phyloP scores from a whole-genome alignment of 2,888 invertebrate genomes.

The Nemurella pictetii region DNA sequence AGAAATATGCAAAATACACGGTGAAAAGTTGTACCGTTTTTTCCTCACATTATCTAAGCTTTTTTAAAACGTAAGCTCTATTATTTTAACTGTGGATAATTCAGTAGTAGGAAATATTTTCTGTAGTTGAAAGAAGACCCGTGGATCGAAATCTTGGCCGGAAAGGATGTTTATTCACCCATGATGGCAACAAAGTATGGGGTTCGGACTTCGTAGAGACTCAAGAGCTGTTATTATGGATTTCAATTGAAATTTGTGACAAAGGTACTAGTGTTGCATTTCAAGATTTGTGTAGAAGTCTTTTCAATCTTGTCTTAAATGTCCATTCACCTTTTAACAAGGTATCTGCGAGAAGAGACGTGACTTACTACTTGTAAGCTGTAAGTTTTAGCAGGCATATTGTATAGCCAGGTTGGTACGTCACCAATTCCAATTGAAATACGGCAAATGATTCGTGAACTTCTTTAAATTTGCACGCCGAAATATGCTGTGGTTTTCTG shows the following conservation, averaged over 20 bases:
- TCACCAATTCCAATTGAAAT: not conserved
- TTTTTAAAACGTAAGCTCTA: not conserved
- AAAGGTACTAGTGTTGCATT: not conserved
- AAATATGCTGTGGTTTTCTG: not conserved
- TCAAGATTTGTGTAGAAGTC: not conserved
- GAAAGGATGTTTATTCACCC: not conserved
- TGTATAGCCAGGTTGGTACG: not conserved
- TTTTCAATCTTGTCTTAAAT: not conserved
- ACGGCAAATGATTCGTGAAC: not conserved
- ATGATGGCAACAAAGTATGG: not conserved
- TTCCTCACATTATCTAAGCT: not conserved
- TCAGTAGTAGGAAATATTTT: not conserved
- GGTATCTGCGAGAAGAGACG: not conserved
- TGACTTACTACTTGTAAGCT: too few relatives aligned
- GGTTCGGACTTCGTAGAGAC: not conserved
- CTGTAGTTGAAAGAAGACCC: not conserved
- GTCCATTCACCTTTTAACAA: not conserved
- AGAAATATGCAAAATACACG: not conserved
- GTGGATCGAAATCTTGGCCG: not conserved
- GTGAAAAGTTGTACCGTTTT: not conserved
- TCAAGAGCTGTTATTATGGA: not conserved
- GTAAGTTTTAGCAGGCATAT: too few relatives aligned
- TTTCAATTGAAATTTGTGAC: not conserved
- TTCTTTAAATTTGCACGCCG: not conserved
- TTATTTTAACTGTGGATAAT: not conserved